Base-by-base conservation (phyloP, 2,113 vertebrate species). In the Plectropomus leopardus region DNA sequence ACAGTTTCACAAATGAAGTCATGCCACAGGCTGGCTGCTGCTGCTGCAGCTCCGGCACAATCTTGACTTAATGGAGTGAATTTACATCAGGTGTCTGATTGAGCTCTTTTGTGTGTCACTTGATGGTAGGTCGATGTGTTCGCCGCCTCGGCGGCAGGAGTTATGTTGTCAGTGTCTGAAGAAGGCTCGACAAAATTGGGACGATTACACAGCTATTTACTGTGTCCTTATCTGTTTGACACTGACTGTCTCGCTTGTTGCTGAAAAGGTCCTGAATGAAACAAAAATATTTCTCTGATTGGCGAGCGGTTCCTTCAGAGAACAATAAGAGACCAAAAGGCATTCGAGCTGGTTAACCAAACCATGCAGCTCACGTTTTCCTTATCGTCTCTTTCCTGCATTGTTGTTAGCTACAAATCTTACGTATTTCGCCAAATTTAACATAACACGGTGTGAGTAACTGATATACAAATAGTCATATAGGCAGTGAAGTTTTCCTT, bases 61-160 rank as follows among this genome's bases (percentile, higher is more conserved):
- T 72, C 72, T 83, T 85, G 72, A 84, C 54, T 83, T 67, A 85
- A 85, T 89, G 48, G 53, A 72, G 63, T 86, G 63, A 65, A 72
- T 88, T 83, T 63, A 61, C 26, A 72, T 88, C 80, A 85, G 79
- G 73, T 61, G 75, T 82, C 47, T 89, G 78, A 86, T 74, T 72
- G 78, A 84, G 73, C 66, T 71, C 75, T 44, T 78, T 84, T 86
- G 65, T 84, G 77, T 28, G 34, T 66, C 76, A 53, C 24, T 55
- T 57, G 51, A 50, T 36, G 47, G 61, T 30, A 44, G 36, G 66
- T 55, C 9, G 10, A 51, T 59, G 65, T 59, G 24, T 80, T 68
- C 64, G 53, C 7, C 72, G 74, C 44, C 19, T 54, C 9, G 4
- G 7, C 0, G 3, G 15, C 5, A 65, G 34, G 44, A 69, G 26